Conservation (phyloP, 1,140 invertebrate species). For the Lepidurus packardi region DNA sequence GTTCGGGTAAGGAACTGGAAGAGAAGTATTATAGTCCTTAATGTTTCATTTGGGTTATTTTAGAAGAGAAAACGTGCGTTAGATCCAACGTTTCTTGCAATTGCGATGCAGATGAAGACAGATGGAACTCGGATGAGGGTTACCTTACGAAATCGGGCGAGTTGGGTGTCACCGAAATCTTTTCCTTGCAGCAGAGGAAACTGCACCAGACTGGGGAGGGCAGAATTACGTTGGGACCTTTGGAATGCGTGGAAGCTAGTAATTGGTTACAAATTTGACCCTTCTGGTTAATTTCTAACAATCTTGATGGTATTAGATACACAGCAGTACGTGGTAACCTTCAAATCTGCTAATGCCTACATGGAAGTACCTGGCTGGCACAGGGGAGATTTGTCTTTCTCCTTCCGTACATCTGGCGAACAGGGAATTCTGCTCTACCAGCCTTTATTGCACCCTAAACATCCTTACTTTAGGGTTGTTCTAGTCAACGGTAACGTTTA, state of each 20-base stretch:
- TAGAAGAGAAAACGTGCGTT: conserved; percentile 69
- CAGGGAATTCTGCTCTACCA: conserved; percentile 84
- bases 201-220: conserved; percentile 72
- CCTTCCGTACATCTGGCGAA: conserved; percentile 82
- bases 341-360: conserved; percentile 84
- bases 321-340: conserved; percentile 85
- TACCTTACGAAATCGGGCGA: conserved; percentile 69
- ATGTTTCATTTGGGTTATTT: conserved; percentile 34
- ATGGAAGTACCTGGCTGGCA: conserved; percentile 83
- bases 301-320: conserved; percentile 58
- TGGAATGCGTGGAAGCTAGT: conserved; percentile 93
- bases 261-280: conserved; percentile 43
- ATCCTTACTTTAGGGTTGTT: conserved; percentile 83
- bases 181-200: conserved; percentile 78
- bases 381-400: conserved; percentile 78
- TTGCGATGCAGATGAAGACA: conserved; percentile 71
- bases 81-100: conserved; percentile 76
- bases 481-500: conserved; percentile 61
- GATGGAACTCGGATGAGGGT: conserved; percentile 82
- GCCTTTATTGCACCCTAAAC: conserved; percentile 75
- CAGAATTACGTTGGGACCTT: conserved; percentile 76
- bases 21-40: neutral
- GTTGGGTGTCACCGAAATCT: conserved; percentile 82
- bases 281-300: neutral
- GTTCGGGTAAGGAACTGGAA: conserved; percentile 52